A percentile compares a stretch with the other conserved stretches of the same genome.
phyloP scores from a whole-genome alignment of 1,140 invertebrate species.

The Tenebrio molitor region DNA sequence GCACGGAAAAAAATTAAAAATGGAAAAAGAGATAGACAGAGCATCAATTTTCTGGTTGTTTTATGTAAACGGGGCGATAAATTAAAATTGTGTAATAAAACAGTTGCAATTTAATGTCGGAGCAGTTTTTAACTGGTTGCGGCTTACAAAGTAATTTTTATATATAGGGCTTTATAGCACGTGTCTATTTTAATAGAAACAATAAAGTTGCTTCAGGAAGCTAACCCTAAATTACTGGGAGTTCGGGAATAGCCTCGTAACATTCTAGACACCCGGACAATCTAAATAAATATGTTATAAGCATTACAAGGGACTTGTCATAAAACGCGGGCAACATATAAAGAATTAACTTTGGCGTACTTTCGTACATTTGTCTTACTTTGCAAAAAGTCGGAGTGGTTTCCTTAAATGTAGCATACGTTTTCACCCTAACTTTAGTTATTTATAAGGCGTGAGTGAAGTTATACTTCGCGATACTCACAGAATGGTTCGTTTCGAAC shows the following conservation, averaged over 20 bases:
- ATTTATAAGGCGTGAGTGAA: slow-evolving; percentile 30
- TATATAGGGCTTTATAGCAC: slow-evolving; percentile 9
- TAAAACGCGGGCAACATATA: slow-evolving; percentile 44
- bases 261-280: slow-evolving; percentile 46
- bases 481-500: slow-evolving; percentile 15
- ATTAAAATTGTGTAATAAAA: slow-evolving; percentile 29
- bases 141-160: slow-evolving; percentile 28
- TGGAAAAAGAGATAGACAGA: no score
- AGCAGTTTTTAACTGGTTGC: slow-evolving; percentile 11
- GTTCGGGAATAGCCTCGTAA: slow-evolving; percentile 44
- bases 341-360: slow-evolving; percentile 45
- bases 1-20: no score
- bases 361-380: slow-evolving; percentile 45
- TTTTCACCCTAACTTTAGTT: slow-evolving; percentile 31
- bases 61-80: slow-evolving; percentile 13
- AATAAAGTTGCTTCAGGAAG: slow-evolving; percentile 39
- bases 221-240: slow-evolving; percentile 41
- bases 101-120: slow-evolving; percentile 3
- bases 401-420: slow-evolving; percentile 40
- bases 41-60: slow-evolving; percentile 12
- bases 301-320: slow-evolving; percentile 47
- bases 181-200: slow-evolving; percentile 43
- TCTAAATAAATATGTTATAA: slow-evolving; percentile 48
- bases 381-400: slow-evolving; percentile 38
- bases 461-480: slow-evolving; percentile 17